Evolutionary conservation across 2,113 vertebrate genomes (phyloP).

Genomic region (Xenopus laevis): DNA sequence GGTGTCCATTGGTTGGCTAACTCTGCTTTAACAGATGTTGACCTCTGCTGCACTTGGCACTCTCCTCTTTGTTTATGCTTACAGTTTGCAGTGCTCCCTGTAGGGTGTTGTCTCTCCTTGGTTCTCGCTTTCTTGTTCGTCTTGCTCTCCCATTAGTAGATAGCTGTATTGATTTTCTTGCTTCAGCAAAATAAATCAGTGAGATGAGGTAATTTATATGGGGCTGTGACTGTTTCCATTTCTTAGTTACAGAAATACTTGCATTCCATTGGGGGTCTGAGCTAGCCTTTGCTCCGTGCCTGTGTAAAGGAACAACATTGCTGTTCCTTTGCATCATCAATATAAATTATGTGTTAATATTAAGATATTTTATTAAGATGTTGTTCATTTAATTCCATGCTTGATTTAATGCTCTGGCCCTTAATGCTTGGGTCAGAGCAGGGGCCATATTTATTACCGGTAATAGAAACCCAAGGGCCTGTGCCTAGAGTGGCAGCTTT

Average conservation of each 20-base stretch:
- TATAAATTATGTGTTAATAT: no score
- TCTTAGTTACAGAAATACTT: neutral
- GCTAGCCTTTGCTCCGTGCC: neutral
- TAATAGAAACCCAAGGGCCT: no score
- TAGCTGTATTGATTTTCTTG: conserved; percentile 37
- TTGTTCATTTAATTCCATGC: no score
- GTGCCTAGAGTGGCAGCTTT: no score
- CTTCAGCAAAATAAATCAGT: conserved; percentile 33
- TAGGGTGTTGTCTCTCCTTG: conserved; percentile 14
- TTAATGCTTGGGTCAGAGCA: no score
- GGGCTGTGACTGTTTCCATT: neutral
- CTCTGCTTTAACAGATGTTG: neutral
- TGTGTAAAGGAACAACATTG: no score
- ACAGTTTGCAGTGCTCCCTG: neutral
- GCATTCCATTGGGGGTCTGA: neutral
- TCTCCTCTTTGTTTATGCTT: neutral
- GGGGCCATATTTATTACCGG: no score
- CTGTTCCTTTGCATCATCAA: no score
- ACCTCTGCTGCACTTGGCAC: neutral
- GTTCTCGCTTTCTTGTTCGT: neutral
- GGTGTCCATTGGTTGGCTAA: no score
- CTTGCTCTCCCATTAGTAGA: conserved; percentile 35
- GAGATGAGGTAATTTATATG: conserved; percentile 1
- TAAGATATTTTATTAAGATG: no score
- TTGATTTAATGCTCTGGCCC: no score